Conservation (phyloP, 92 coral and sea anemone species). For the Hydrozoanthus gracilis region DNA sequence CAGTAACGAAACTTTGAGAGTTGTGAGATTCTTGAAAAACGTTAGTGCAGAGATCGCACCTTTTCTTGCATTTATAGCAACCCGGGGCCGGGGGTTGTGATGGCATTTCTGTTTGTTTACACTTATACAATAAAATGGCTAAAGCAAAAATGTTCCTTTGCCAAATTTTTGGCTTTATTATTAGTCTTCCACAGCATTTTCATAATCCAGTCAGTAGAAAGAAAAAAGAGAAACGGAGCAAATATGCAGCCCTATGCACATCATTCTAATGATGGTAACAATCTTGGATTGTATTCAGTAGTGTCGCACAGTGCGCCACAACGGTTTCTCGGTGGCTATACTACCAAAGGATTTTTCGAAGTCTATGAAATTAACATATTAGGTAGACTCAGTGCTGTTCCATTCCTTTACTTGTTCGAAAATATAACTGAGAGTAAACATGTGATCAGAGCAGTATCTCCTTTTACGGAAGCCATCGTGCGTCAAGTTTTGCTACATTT, state of each 20-base stretch:
- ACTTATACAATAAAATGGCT: not conserved
- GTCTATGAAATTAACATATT: not conserved
- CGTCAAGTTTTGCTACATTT: too few species aligned
- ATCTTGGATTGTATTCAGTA: not conserved
- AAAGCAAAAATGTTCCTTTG: not conserved
- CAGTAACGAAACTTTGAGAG: slow-evolving; percentile 16
- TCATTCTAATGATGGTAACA: not conserved
- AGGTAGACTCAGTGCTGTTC: not conserved
- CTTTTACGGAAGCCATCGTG: not conserved
- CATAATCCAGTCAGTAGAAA: too few species aligned
- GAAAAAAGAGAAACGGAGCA: too few species aligned
- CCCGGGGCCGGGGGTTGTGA: not conserved
- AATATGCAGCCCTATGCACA: too few species aligned
- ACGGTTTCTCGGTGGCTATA: not conserved
- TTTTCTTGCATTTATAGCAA: not conserved
- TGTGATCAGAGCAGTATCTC: not conserved
- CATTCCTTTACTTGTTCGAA: not conserved
- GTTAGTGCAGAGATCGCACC: not conserved
- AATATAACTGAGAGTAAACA: not conserved
- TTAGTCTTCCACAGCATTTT: too few species aligned
- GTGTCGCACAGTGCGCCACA: not conserved
- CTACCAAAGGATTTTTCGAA: slow-evolving; percentile 6
- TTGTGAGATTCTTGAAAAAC: not conserved
- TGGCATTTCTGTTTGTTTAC: not conserved
- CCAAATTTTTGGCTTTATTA: not conserved